A percentile compares a stretch with the other conserved stretches of the same genome.
These are phyloP conservation scores for Hypothenemus hampei DNA, from an alignment of 1,140 invertebrate species.

Conservation along the genomic window DNA sequence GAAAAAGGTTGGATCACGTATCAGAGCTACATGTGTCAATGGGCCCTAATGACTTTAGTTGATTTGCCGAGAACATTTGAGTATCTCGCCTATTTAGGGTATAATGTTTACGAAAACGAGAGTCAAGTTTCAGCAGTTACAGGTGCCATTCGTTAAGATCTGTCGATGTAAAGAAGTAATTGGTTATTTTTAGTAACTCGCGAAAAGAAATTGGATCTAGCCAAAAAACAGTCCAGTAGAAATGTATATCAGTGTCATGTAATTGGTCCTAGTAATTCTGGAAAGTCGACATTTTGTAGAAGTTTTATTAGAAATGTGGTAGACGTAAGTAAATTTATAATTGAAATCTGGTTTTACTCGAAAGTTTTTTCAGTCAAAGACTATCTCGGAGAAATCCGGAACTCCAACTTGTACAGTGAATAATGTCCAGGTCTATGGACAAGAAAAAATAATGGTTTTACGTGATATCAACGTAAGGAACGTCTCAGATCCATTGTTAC, in stretches of 20 bases:
- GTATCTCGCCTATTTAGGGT: slow-evolving; percentile 94
- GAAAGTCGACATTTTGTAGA: slow-evolving; percentile 92
- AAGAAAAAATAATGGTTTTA: slow-evolving; percentile 91
- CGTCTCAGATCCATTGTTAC: slow-evolving; percentile 82
- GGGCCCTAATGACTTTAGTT: slow-evolving; percentile 82
- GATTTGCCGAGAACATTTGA: slow-evolving; percentile 88
- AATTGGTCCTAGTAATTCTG: slow-evolving; percentile 86
- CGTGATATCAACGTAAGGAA: slow-evolving; percentile 83
- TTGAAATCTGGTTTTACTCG: slow-evolving; percentile 26
- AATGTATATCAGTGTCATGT: slow-evolving; percentile 98
- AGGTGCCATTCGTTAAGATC: too few relatives aligned
- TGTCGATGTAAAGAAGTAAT: too few relatives aligned
- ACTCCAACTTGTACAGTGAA: slow-evolving; percentile 55
- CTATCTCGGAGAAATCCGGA: slow-evolving; percentile 33
- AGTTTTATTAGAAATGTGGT: slow-evolving; percentile 71
- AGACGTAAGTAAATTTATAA: slow-evolving; percentile 48
- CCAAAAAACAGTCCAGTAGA: slow-evolving; percentile 90
- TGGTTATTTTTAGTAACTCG: slow-evolving; percentile 78
- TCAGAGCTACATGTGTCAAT: slow-evolving; percentile 92
- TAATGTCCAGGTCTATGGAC: slow-evolving; percentile 84
- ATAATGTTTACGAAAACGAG: slow-evolving; percentile 87
- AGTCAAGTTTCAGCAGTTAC: slow-evolving; percentile 80
- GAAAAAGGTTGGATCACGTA: slow-evolving; percentile 72
- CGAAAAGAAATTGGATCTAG: slow-evolving; percentile 90
- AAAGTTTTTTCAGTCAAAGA: slow-evolving; percentile 38